phyloP scores from a whole-genome alignment of 2,888 invertebrate species.

The Drosophila kuntzei region DNA sequence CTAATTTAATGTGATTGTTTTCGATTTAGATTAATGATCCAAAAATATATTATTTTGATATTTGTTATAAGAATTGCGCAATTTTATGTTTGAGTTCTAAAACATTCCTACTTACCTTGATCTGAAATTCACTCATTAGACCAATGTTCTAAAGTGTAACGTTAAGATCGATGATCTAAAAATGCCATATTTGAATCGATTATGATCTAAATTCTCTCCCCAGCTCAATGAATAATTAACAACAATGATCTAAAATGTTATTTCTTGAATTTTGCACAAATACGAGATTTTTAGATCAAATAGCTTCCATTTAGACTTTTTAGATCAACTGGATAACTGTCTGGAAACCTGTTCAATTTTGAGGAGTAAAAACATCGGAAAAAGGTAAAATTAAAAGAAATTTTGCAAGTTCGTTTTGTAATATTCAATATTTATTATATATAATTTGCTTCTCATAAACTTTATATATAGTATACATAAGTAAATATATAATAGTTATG shows the following conservation, averaged over 20 bases:
- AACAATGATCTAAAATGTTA: too few species aligned
- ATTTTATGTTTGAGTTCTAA: too few species aligned
- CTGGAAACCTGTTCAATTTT: neutral
- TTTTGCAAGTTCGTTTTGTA: conserved; percentile 36
- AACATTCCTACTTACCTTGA: too few species aligned
- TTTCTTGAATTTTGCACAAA: too few species aligned
- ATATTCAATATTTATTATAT: conserved; percentile 78
- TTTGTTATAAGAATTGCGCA: too few species aligned
- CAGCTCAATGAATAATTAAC: too few species aligned
- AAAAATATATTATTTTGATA: neutral
- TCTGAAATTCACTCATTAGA: too few species aligned
- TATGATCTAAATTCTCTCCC: too few species aligned
- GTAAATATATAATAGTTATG: conserved; percentile 61
- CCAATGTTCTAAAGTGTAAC: neutral
- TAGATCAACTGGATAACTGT: neutral
- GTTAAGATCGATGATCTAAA: too few species aligned
- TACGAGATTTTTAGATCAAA: neutral
- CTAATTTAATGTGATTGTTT: conserved; percentile 58
- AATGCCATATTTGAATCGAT: too few species aligned
- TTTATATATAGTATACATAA: conserved; percentile 69
- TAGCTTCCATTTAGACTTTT: neutral
- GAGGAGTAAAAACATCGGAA: neutral
- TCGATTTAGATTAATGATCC: neutral
- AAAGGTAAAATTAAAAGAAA: neutral
- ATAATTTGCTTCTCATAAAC: conserved; percentile 66